Evolutionary conservation across 37 sponge, comb jelly and placozoan species (phyloP).

Genomic region (Spongilla lacustris): DNA sequence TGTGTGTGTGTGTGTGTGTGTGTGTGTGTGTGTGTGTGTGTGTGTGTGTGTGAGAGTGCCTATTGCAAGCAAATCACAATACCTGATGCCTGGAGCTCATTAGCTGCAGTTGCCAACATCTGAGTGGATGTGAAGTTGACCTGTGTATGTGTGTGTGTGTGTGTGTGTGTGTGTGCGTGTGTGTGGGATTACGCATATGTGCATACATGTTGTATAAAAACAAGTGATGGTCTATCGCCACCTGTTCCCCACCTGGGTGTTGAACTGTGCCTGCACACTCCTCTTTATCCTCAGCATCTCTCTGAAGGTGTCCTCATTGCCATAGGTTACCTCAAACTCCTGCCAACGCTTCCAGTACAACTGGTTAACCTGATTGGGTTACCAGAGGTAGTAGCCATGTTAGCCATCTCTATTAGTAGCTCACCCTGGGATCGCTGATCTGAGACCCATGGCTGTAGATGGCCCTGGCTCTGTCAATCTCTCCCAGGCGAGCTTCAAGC

Average conservation of each 20-base stretch:
- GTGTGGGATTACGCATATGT: no score
- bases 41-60: not conserved
- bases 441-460: constrained; percentile 93
- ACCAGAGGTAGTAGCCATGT: not conserved
- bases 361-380: constrained; percentile 44
- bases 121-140: constrained; percentile 97
- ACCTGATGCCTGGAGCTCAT: constrained; percentile 5
- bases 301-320: constrained; percentile 98
- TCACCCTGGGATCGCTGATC: constrained; percentile 93
- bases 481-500: constrained; percentile 94
- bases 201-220: not conserved
- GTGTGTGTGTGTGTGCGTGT: constrained; percentile 19
- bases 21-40: not conserved
- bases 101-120: constrained; percentile 79
- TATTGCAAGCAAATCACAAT: no score
- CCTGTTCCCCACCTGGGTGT: constrained; percentile 68
- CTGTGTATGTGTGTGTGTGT: constrained; percentile 33
- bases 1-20: constrained; percentile 12
- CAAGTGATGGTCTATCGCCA: not conserved
- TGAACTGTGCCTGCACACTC: constrained; percentile 96
- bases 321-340: constrained; percentile 95
- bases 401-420: not conserved
- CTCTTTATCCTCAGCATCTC: constrained; percentile 99
- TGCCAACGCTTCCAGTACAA: constrained; percentile 96
- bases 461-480: constrained; percentile 92